These are phyloP conservation scores for Solea solea DNA, from an alignment of 2,113 vertebrate genomes.

Conservation along the genomic window DNA sequence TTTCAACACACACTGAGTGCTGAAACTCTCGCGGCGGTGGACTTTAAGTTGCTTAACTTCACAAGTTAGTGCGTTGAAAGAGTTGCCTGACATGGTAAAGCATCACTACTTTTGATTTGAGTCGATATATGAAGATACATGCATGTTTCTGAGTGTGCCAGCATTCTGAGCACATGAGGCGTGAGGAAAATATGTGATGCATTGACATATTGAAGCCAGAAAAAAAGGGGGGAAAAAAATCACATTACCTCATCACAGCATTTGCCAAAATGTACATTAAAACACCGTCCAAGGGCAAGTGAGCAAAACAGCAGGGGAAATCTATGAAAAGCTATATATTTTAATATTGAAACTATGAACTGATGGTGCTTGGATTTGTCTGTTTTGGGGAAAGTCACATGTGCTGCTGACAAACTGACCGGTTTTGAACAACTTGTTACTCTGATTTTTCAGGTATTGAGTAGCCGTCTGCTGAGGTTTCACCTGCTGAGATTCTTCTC, in stretches of 20 bases:
- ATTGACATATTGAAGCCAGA: conserved; percentile 27
- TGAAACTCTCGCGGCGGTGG: background rate
- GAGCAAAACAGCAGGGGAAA: conserved; percentile 33
- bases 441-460: background rate
- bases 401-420: too few relatives aligned
- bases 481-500: background rate
- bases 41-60: background rate
- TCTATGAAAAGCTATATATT: background rate
- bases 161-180: background rate
- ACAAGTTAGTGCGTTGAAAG: conserved; percentile 2
- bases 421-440: background rate
- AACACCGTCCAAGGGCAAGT: conserved; percentile 1
- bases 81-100: conserved; percentile 26
- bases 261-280: conserved; percentile 41
- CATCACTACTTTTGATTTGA: background rate
- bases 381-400: background rate
- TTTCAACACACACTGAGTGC: background rate
- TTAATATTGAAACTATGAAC: background rate
- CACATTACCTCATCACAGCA: conserved; percentile 32
- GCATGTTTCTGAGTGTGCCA: conserved; percentile 14
- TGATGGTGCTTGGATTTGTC: background rate
- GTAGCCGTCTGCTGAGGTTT: background rate
- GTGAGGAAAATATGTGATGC: conserved; percentile 25
- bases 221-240: background rate
- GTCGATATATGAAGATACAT: too few relatives aligned